These are phyloP conservation scores for Scaptomyza cyrtandrae DNA, from an alignment of 2,888 invertebrate genomes.

Conservation along the genomic window DNA sequence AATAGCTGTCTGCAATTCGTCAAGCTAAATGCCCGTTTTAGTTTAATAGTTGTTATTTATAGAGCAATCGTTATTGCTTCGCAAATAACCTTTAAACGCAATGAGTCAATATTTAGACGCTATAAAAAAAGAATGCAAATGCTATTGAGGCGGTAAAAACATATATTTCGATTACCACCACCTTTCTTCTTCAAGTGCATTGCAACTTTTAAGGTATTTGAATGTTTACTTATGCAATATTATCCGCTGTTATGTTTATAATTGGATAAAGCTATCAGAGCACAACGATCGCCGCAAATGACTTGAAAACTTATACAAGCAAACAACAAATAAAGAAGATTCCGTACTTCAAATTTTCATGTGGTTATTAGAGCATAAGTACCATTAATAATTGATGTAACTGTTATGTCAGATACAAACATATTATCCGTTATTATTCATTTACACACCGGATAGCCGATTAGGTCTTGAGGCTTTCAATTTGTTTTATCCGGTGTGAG, in stretches of 20 bases:
- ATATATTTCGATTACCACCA: too few species aligned
- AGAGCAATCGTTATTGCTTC: not conserved
- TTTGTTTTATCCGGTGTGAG: not conserved
- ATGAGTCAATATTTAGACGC: not conserved
- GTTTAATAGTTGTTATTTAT: not conserved
- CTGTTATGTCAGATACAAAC: not conserved
- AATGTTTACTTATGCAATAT: slow-evolving; percentile 1
- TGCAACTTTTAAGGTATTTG: not conserved
- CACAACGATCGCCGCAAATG: slow-evolving; percentile 9
- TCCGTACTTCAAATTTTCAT: not conserved
- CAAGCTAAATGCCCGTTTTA: slow-evolving; percentile 9
- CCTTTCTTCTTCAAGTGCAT: not conserved
- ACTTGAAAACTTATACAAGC: not conserved
- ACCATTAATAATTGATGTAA: not conserved
- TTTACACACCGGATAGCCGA: not conserved
- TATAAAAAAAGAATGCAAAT: not conserved
- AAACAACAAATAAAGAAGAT: not conserved
- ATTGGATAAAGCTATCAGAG: slow-evolving; percentile 2
- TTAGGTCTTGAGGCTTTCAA: not conserved
- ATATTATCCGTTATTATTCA: not conserved
- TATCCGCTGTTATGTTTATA: not conserved
- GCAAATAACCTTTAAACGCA: not conserved
- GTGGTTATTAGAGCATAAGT: slow-evolving; percentile 7
- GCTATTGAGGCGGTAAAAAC: too few species aligned
- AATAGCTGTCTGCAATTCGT: slow-evolving; percentile 14